These are phyloP conservation scores for Pycnonotus jocosus DNA, from an alignment of 2,113 vertebrate genomes.

Conservation along the genomic window DNA sequence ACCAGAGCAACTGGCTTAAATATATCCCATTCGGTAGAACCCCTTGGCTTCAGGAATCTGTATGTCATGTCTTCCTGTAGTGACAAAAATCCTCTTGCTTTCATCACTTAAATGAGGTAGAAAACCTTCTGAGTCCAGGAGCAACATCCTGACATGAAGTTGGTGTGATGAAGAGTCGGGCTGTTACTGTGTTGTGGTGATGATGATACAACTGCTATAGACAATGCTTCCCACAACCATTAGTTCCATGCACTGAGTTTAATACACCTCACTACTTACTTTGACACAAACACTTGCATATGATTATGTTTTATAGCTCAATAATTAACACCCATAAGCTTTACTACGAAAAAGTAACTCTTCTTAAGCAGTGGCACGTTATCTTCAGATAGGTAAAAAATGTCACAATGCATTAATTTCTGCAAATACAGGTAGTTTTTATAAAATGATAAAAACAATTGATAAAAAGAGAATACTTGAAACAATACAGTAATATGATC, in stretches of 20 bases:
- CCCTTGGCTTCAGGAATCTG: background rate
- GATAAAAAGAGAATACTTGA: background rate
- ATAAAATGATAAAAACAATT: background rate
- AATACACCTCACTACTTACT: background rate
- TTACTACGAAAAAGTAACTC: background rate
- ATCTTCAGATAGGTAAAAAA: background rate
- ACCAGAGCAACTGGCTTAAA: background rate
- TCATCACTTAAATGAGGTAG: background rate
- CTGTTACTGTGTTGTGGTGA: rapidly evolving
- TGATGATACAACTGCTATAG: background rate
- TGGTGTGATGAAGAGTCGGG: background rate
- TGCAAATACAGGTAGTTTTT: background rate
- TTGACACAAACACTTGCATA: background rate
- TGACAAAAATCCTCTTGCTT: background rate
- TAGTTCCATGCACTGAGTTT: background rate
- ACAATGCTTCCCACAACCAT: background rate
- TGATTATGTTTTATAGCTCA: background rate
- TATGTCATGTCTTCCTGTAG: background rate
- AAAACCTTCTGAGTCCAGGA: background rate
- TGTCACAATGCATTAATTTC: background rate
- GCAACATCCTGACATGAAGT: background rate
- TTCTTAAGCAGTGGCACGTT: background rate
- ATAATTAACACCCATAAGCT: background rate
- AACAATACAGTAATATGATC: background rate
- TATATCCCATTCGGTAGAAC: background rate